These are phyloP conservation scores for Eulithis testata DNA, from an alignment of 2,888 invertebrate species.

Conservation along the genomic window DNA sequence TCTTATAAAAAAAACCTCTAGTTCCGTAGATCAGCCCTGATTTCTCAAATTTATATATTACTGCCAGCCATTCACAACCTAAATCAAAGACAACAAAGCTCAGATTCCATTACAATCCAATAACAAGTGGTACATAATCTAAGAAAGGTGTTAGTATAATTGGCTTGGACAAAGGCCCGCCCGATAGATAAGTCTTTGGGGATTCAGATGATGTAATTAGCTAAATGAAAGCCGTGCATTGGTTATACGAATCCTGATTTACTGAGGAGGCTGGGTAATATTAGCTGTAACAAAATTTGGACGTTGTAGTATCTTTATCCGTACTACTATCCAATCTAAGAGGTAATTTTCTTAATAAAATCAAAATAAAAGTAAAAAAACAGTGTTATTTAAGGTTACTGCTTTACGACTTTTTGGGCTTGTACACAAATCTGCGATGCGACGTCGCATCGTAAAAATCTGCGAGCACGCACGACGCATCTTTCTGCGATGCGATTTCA, in stretches of 20 bases:
- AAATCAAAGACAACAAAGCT: neutral
- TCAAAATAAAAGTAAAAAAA: too few species aligned
- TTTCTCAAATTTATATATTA: too few species aligned
- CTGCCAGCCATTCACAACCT: neutral
- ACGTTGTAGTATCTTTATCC: neutral
- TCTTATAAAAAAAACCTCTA: too few species aligned
- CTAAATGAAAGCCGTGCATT: conserved; percentile 62
- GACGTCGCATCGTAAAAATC: too few species aligned
- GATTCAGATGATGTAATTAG: conserved; percentile 65
- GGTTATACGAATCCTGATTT: conserved; percentile 43
- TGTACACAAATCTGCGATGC: too few species aligned
- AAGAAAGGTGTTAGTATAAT: conserved; percentile 62
- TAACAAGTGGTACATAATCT: conserved; percentile 6
- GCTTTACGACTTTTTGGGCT: too few species aligned
- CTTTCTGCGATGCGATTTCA: too few species aligned
- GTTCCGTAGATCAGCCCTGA: too few species aligned
- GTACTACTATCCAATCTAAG: too few species aligned
- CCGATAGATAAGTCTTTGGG: conserved; percentile 61
- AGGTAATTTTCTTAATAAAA: too few species aligned
- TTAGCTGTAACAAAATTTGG: neutral
- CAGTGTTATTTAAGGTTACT: too few species aligned
- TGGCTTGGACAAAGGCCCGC: conserved; percentile 60
- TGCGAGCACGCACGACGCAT: too few species aligned
- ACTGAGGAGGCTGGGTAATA: neutral
- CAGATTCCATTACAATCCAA: neutral